Evolutionary conservation across 2,888 invertebrate genomes (phyloP).

Genomic region (Ariolimax columbianus): DNA sequence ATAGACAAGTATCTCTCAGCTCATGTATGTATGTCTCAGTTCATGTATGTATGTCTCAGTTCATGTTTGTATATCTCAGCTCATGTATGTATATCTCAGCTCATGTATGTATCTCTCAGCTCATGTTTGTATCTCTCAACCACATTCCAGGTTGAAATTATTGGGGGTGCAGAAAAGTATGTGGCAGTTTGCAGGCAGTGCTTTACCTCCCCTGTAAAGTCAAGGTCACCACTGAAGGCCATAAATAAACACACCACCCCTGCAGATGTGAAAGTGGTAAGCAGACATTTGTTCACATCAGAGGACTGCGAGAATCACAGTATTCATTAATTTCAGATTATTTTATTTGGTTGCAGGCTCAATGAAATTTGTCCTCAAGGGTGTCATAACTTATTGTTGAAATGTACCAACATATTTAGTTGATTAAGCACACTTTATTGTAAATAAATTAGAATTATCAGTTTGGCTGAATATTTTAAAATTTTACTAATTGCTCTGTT

Average conservation of each 20-base stretch:
- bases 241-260: background rate
- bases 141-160: conserved; percentile 80
- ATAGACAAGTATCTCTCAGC: no score
- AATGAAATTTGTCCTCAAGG: background rate
- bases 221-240: conserved; percentile 53
- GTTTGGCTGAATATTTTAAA: no score
- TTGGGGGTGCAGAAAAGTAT: conserved; percentile 82
- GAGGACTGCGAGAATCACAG: background rate
- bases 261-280: background rate
- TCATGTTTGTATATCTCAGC: no score
- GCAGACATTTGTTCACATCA: conserved; percentile 11
- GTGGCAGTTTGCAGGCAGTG: conserved; percentile 81
- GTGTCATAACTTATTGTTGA: background rate
- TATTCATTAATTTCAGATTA: background rate
- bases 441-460: no score
- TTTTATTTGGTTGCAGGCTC: background rate
- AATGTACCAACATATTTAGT: background rate
- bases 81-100: no score
- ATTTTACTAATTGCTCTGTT: no score
- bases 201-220: conserved; percentile 66
- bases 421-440: background rate
- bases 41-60: no score
- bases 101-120: no score
- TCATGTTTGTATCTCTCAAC: background rate
- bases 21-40: no score